These are phyloP conservation scores for Drosophila mayaguana DNA, from an alignment of 2,888 invertebrate species.

Conservation along the genomic window DNA sequence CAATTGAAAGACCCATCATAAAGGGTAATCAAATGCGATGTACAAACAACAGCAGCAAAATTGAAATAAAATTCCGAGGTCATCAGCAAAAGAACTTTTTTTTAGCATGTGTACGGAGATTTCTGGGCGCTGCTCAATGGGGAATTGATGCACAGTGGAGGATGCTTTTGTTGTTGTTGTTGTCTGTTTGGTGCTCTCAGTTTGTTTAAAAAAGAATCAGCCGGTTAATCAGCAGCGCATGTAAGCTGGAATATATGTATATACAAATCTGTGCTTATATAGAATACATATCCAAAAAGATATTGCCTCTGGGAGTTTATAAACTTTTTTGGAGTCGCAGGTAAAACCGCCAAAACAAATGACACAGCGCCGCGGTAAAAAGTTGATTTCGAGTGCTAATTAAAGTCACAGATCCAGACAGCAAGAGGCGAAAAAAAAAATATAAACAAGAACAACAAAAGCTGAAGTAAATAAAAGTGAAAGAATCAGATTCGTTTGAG, in stretches of 20 bases:
- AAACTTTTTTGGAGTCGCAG: conserved; percentile 46
- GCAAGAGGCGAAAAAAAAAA: conserved; percentile 2
- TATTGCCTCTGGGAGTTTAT: conserved; percentile 30
- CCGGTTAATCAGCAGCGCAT: conserved; percentile 62
- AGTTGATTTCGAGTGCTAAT: conserved; percentile 70
- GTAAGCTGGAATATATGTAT: conserved; percentile 51
- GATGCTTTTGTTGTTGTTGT: background rate
- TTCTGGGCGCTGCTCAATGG: conserved; percentile 44
- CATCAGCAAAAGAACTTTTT: conserved; percentile 62
- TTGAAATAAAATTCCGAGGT: conserved; percentile 69
- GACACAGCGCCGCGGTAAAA: conserved; percentile 41
- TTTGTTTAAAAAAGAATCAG: conserved; percentile 76
- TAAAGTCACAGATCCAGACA: conserved; percentile 56
- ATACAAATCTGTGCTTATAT: conserved; percentile 2
- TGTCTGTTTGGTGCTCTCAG: conserved; percentile 38
- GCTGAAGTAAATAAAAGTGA: background rate
- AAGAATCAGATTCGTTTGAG: conserved; percentile 45
- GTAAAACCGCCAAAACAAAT: conserved; percentile 56
- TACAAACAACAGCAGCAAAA: conserved; percentile 28
- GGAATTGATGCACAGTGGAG: conserved; percentile 36
- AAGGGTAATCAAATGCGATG: background rate
- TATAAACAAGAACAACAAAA: background rate
- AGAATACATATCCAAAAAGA: conserved; percentile 25
- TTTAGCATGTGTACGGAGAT: conserved; percentile 68
- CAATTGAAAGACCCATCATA: background rate